Conservation (phyloP, 2,888 invertebrate species). For the Hymenopus coronatus region DNA sequence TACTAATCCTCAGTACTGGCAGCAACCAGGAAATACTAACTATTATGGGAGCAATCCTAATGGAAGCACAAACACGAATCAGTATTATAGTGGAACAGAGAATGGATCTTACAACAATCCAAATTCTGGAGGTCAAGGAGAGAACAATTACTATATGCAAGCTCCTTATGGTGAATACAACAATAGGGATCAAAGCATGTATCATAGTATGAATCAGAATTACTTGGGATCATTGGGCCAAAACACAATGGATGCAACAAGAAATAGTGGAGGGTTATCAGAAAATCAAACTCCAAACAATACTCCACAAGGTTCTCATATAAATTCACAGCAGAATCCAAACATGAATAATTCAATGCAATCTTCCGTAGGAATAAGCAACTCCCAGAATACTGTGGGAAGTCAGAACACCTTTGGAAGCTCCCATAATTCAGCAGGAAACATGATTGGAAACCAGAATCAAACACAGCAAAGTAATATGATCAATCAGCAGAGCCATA, state of each 20-base stretch:
- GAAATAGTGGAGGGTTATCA: background rate
- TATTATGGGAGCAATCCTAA: constrained; percentile 3
- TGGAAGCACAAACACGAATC: constrained; percentile 15
- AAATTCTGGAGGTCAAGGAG: background rate
- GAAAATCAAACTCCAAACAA: constrained; percentile 6
- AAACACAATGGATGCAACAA: background rate
- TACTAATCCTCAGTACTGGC: constrained; percentile 12
- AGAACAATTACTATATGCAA: constrained; percentile 14
- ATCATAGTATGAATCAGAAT: background rate
- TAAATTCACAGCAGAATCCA: constrained; percentile 10
- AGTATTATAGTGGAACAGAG: constrained; percentile 22
- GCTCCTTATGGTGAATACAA: constrained; percentile 3
- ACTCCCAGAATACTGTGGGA: background rate
- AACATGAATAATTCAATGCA: background rate
- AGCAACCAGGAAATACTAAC: background rate
- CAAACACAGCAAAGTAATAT: background rate
- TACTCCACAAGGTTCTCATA: background rate
- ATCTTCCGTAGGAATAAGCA: background rate
- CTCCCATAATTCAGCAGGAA: background rate
- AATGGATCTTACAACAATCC: constrained; percentile 1
- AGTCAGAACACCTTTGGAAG: background rate
- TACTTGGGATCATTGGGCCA: constrained; percentile 6
- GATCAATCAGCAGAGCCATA: background rate
- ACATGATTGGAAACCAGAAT: background rate
- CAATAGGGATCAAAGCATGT: constrained; percentile 8